phyloP scores from a whole-genome alignment of 2,113 vertebrate genomes.

The Eretmodus cyanostictus region DNA sequence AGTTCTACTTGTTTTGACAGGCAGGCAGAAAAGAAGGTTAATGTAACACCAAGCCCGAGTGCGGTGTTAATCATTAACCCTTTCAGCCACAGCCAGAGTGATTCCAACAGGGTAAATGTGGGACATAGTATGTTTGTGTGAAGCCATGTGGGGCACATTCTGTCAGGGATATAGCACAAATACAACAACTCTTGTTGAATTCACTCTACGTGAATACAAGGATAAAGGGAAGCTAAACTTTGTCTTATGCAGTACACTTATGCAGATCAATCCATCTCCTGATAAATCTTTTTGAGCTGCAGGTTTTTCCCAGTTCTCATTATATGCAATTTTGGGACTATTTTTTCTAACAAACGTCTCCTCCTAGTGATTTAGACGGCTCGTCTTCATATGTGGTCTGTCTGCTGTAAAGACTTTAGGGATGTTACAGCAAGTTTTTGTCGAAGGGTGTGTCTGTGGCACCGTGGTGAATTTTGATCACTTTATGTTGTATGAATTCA shows the following conservation, averaged over 20 bases:
- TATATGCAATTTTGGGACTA: background rate
- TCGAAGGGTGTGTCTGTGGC: background rate
- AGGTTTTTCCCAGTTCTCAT: background rate
- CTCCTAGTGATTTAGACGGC: background rate
- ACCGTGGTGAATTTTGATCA: rapidly evolving
- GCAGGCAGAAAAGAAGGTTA: background rate
- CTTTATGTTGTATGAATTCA: background rate
- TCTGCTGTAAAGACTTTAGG: background rate
- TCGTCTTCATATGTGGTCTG: background rate
- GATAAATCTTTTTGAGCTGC: background rate
- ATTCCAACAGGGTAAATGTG: background rate
- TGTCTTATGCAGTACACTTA: background rate
- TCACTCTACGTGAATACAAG: background rate
- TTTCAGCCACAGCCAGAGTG: background rate
- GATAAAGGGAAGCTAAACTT: background rate
- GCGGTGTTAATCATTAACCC: background rate
- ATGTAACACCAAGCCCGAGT: background rate
- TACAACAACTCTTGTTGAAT: background rate
- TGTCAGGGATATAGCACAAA: background rate
- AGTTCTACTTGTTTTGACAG: background rate
- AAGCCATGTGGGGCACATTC: background rate
- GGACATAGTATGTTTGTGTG: background rate
- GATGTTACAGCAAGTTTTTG: background rate
- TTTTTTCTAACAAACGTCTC: background rate
- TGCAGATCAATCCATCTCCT: background rate